Conservation (phyloP, 2,113 vertebrate genomes). For the Xerus inauris region DNA sequence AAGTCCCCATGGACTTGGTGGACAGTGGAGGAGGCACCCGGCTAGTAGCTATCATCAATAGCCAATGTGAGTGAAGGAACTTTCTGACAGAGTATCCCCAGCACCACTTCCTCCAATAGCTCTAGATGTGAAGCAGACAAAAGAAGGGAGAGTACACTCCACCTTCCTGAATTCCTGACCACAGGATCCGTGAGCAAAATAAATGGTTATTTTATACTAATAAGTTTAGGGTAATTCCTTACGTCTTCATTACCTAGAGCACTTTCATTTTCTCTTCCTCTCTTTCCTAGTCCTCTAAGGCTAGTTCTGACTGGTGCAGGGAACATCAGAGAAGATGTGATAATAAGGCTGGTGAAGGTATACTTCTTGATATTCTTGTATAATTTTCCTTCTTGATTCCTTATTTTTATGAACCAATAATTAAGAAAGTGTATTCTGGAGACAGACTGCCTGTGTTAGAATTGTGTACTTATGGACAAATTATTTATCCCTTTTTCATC, state of each 20-base stretch:
- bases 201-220: not conserved
- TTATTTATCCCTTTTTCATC: not conserved
- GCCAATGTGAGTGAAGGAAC: not conserved
- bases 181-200: not conserved
- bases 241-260: not conserved
- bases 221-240: not conserved
- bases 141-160: not conserved
- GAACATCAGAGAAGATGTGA: not conserved
- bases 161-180: not conserved
- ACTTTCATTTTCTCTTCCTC: not conserved
- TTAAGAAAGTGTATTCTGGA: not conserved
- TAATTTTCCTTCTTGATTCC: not conserved
- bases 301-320: not conserved
- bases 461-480: not conserved
- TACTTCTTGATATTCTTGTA: not conserved
- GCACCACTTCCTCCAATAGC: not conserved
- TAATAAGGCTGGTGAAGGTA: not conserved
- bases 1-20: not conserved
- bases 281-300: not conserved
- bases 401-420: not conserved
- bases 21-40: not conserved
- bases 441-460: not conserved
- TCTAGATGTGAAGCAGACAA: not conserved
- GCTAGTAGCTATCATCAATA: not conserved
- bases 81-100: not conserved